Conservation (phyloP, 2,797 vertebrate species). For the Betta splendens region DNA sequence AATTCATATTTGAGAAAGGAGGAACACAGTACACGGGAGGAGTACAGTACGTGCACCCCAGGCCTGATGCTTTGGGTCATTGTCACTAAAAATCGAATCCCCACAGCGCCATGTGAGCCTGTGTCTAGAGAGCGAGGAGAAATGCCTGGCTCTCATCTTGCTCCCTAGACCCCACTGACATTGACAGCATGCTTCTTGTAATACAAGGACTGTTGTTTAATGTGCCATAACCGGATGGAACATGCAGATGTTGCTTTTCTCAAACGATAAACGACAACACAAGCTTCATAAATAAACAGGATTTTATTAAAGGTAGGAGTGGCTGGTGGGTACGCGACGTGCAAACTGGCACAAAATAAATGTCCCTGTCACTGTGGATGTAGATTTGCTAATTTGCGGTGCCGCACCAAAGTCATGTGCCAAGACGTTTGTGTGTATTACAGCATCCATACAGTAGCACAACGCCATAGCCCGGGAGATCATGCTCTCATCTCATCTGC, state of each 20-base stretch:
- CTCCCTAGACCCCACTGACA: slow-evolving; percentile 61
- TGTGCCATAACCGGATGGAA: slow-evolving; percentile 66
- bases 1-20: slow-evolving; percentile 34
- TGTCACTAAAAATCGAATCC: slow-evolving; percentile 74
- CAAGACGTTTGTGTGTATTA: slow-evolving; percentile 56
- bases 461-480: slow-evolving; percentile 24
- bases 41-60: slow-evolving; percentile 54
- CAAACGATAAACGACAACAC: slow-evolving; percentile 69
- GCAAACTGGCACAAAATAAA: slow-evolving; percentile 12
- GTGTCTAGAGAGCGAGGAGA: slow-evolving; percentile 56
- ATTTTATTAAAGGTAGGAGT: slow-evolving; percentile 29
- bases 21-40: slow-evolving; percentile 47
- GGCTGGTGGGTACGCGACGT: no score
- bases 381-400: slow-evolving; percentile 41
- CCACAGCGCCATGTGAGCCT: slow-evolving; percentile 55
- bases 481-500: slow-evolving; percentile 3
- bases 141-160: slow-evolving; percentile 62
- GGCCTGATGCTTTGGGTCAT: slow-evolving; percentile 63
- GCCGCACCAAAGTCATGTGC: slow-evolving; percentile 41
- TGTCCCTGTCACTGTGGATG: slow-evolving; percentile 39
- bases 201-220: slow-evolving; percentile 65
- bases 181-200: slow-evolving; percentile 71
- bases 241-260: slow-evolving; percentile 75
- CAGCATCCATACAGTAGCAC: slow-evolving; percentile 27
- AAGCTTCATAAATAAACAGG: slow-evolving; percentile 32